Evolutionary conservation across 2,797 vertebrate genomes (phyloP).

Genomic region (Capromys pilorides): DNA sequence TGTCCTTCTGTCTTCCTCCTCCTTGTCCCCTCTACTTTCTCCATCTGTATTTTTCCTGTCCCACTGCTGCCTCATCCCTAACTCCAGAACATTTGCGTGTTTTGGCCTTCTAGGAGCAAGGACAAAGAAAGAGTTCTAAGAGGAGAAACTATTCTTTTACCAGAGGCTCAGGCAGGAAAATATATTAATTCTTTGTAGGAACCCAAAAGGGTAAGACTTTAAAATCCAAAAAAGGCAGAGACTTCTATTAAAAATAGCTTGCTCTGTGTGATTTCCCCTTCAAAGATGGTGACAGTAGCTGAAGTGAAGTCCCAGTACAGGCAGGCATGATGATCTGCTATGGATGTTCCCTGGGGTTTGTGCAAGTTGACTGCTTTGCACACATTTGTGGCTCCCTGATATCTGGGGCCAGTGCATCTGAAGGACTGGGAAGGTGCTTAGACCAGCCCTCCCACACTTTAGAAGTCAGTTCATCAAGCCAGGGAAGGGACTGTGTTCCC

Average conservation of each 20-base stretch:
- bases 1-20: background rate
- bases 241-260: background rate
- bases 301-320: background rate
- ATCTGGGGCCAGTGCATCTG: background rate
- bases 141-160: background rate
- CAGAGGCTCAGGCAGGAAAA: background rate
- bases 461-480: background rate
- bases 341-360: too few species aligned
- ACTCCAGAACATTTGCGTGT: background rate
- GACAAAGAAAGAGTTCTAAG: slow-evolving; percentile 16
- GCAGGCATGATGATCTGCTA: background rate
- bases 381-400: background rate
- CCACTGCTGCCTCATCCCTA: background rate
- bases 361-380: background rate
- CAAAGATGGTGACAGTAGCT: slow-evolving; percentile 39
- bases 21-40: background rate
- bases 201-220: background rate
- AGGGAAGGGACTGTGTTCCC: background rate
- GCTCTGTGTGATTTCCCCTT: slow-evolving; percentile 23
- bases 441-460: background rate
- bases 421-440: background rate
- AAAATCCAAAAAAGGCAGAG: background rate
- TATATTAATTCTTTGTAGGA: slow-evolving; percentile 28
- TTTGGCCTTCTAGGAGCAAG: slow-evolving; percentile 3
- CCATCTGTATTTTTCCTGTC: background rate